Base-by-base conservation (phyloP, 2,888 invertebrate species). In the Mythimna ferrago region DNA sequence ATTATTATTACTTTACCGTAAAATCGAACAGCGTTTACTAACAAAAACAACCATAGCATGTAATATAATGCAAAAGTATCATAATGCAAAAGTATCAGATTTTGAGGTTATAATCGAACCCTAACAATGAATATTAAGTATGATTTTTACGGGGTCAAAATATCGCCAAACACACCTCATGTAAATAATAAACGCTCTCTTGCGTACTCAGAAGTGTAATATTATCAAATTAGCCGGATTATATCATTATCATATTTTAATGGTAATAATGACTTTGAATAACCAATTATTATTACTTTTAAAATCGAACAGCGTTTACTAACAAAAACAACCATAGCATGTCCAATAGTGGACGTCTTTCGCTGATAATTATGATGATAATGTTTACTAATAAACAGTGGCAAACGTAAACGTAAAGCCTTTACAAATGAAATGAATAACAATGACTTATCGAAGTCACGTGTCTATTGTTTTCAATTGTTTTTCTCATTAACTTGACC, bases 401-500 rank as follows among this genome's bases (percentile, higher is more conserved):
- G n/a, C 32, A 65, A 38, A 41, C 48, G 79, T 54, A 71, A 62
- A 78, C 53, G 58, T 6, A 51, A 63, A 48, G 11, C 21, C 48
- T 35, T 41, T 60, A 66, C 19, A 60, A 66, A 67, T 54, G 44
- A 60, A 44, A 62, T 53, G 54, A 26, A 64, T 58, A 57, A 70
- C 26, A 70, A 71, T 66, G 68, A 70, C 56, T 68, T 19, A 53
- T 48, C 44, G 32, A 71, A 69, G 61, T 60, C 58, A n/a, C 67
- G 61, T 68, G 72, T n/a, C 62, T 9, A 75, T 73, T 78, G 81
- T 81, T 81, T 75, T 72, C 26, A 65, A 57, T 53, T 54, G 35
- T 60, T 74, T 60, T 73, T 65, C 74, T n/a, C 9, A 65, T n/a
- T 35, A 53, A 65, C 35, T 26, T 0, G 53, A 53, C 32, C 32